These are phyloP conservation scores for Maconellicoccus hirsutus DNA, from an alignment of 1,140 invertebrate species.

Conservation along the genomic window DNA sequence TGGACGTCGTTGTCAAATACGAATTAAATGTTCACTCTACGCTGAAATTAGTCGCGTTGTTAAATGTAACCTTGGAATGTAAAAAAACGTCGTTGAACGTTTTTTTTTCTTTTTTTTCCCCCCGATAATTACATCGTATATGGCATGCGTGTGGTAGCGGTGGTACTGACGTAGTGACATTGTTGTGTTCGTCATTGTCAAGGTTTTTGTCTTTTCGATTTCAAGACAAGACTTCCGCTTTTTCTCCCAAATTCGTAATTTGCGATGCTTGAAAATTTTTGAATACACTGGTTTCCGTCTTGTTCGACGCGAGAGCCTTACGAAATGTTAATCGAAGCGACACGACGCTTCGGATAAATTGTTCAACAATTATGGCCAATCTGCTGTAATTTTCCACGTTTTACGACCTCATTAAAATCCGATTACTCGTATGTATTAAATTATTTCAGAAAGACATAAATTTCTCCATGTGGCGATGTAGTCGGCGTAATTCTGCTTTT, in stretches of 20 bases:
- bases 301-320: neutral
- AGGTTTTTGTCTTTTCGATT: neutral
- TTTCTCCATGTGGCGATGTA: too few relatives aligned
- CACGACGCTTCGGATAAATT: neutral
- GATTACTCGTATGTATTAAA: neutral
- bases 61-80: conserved; percentile 1
- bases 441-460: neutral
- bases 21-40: neutral
- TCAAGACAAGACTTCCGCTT: conserved; percentile 1
- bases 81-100: conserved; percentile 4
- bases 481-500: too few relatives aligned
- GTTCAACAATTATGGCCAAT: neutral
- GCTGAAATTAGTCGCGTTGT: neutral
- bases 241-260: neutral
- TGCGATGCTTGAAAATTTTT: neutral
- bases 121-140: neutral
- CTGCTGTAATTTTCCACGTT: neutral
- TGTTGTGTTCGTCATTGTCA: neutral
- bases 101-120: neutral
- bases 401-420: neutral
- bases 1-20: conserved; percentile 7
- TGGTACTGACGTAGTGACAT: conserved; percentile 1
- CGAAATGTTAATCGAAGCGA: neutral
- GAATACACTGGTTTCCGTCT: neutral
- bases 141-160: neutral